These are phyloP conservation scores for Cebidichthys violaceus DNA, from an alignment of 2,113 vertebrate genomes.

Conservation along the genomic window DNA sequence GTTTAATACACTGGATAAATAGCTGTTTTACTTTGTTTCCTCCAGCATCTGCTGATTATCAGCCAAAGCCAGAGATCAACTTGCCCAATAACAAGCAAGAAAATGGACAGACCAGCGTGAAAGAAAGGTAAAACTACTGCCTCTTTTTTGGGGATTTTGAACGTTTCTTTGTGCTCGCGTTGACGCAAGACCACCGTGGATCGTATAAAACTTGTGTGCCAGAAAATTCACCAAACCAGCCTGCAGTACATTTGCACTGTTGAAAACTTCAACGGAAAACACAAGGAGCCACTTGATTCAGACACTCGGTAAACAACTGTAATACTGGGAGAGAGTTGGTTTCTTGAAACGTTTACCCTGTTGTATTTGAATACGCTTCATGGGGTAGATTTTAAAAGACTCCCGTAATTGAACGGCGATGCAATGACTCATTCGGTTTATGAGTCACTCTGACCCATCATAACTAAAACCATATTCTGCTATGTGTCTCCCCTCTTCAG, in stretches of 20 bases:
- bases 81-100: slow-evolving; percentile 68
- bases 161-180: neutral
- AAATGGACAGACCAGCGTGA: slow-evolving; percentile 67
- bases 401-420: slow-evolving; percentile 11
- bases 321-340: slow-evolving; percentile 22
- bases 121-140: slow-evolving; percentile 70
- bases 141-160: neutral
- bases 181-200: slow-evolving; percentile 38
- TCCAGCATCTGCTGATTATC: slow-evolving; percentile 59
- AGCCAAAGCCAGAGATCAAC: slow-evolving; percentile 64
- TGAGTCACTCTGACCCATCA: slow-evolving; percentile 39
- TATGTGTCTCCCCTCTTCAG: slow-evolving; percentile 16
- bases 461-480: slow-evolving; percentile 45
- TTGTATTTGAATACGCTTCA: slow-evolving; percentile 24
- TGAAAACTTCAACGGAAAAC: slow-evolving; percentile 59
- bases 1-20: slow-evolving; percentile 8
- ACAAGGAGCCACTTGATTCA: slow-evolving; percentile 6
- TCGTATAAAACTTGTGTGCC: slow-evolving; percentile 15
- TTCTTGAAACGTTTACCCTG: slow-evolving; percentile 45
- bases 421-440: slow-evolving; percentile 42
- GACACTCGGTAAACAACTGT: slow-evolving; percentile 23
- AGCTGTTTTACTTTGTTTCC: slow-evolving; percentile 17
- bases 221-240: slow-evolving; percentile 25
- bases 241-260: slow-evolving; percentile 31
- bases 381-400: slow-evolving; percentile 14